Base-by-base conservation (phyloP, 37 sponge, comb jelly and placozoan species). In the Cladorhizidae sp. region DNA sequence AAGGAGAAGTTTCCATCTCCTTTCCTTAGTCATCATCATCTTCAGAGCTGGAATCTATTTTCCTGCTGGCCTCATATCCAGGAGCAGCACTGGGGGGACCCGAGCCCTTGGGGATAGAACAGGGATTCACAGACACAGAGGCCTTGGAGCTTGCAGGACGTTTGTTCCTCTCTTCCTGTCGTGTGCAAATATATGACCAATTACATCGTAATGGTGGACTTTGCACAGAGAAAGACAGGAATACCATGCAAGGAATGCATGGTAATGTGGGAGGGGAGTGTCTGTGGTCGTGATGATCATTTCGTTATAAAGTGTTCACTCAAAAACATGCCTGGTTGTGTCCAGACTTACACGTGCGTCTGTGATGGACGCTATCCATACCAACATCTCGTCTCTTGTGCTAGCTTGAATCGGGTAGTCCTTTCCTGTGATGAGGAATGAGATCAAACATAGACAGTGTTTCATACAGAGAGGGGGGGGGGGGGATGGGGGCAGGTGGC, bases 391-490 rank as follows among this genome's bases (percentile, higher is more conserved):
- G 37, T 85, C 91, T 36, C 75, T 81, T 0, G 86, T 90, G 61
- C 86, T 82, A 17, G 91, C 91, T 57, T 85, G 91, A 21, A 90
- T 82, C 0, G 72, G 78, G 72, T 90, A 90, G 74, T 90, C 91
- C 62, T 90, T 90, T 0, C 89, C 85, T 85, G 85, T 51, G 51
- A 12, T n/a, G n/a, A n/a, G n/a, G n/a, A n/a, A n/a, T n/a, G n/a
- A n/a, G n/a, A n/a, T n/a, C n/a, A n/a, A n/a, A n/a, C n/a, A n/a
- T n/a, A n/a, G n/a, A n/a, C n/a, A n/a, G n/a, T n/a, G n/a, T n/a
- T n/a, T n/a, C n/a, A n/a, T n/a, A n/a, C n/a, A n/a, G n/a, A n/a
- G n/a, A n/a, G n/a, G n/a, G n/a, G n/a, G n/a, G n/a, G n/a, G n/a
- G n/a, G n/a, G n/a, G n/a, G n/a, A n/a, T n/a, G n/a, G n/a, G n/a